phyloP scores from a whole-genome alignment of 30 jellyfish, hydroid and myxozoan genomes.

The Calvadosia cruxmelitensis region DNA sequence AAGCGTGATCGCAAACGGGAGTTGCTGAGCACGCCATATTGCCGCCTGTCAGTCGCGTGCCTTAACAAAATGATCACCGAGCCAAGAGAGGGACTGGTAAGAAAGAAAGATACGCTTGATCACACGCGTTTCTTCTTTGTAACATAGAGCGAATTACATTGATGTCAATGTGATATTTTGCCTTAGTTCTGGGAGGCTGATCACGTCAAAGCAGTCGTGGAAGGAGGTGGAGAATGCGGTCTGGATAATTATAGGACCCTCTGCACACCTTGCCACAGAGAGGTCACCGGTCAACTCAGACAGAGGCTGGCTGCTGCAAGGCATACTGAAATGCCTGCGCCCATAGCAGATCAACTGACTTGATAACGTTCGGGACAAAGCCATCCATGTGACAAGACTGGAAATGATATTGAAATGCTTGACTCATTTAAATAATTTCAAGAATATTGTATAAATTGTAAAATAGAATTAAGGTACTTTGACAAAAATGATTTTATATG shows the following conservation, averaged over 20 bases:
- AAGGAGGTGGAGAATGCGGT: constrained; percentile 92
- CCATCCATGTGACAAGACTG: too few relatives aligned
- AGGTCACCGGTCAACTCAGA: constrained; percentile 46
- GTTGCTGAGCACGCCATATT: constrained; percentile 30
- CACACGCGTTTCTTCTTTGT: not conserved
- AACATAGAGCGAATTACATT: not conserved
- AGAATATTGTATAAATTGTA: too few relatives aligned
- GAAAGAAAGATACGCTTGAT: not conserved
- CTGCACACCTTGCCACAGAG: constrained; percentile 68
- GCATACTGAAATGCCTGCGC: too few relatives aligned
- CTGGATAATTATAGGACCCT: constrained; percentile 69
- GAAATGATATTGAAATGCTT: too few relatives aligned
- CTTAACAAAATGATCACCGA: constrained; percentile 33
- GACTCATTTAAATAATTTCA: too few relatives aligned
- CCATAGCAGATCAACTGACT: too few relatives aligned
- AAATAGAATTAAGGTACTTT: too few relatives aligned
- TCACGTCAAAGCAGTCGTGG: constrained; percentile 64
- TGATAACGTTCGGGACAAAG: too few relatives aligned
- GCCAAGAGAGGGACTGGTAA: constrained; percentile 64
- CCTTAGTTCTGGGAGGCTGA: constrained; percentile 89
- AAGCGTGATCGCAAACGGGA: constrained; percentile 30
- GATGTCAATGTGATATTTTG: not conserved
- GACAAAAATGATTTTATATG: too few relatives aligned
- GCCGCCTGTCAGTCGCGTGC: constrained; percentile 13
- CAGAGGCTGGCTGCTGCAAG: too few relatives aligned